Evolutionary conservation across 53 echinoderm and acorn worm genomes (phyloP), one percentile per base, ranked within the genome.

Genomic region (Arbacia lixula): DNA sequence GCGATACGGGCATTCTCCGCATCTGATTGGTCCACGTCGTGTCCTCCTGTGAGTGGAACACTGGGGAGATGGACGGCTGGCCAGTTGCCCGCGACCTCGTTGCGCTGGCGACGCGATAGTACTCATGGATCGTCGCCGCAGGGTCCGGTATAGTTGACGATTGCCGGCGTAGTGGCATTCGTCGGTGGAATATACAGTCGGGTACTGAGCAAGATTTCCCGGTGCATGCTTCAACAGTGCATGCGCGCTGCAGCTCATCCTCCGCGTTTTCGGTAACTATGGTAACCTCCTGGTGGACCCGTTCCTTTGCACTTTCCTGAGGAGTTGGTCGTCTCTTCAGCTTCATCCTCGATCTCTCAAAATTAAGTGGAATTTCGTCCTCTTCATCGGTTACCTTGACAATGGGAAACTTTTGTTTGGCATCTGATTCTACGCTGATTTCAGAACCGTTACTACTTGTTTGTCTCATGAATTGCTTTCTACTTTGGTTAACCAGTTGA

Each of bases 131-230:
- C 21, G 83, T 86, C 11, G 53, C 51, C 16, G 30, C 31, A 28
- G 42, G 17, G 53, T 72, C 93, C 38, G 75, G 75, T 12, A 89
- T 72, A 36, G 81, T 85, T 24, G 39, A 33, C 11, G 56, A 39
- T 36, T 53, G 53, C 12, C 60, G 24, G 35, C 71, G 68, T 14
- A 83, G 84, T 12, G 58, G 55, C 36, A 33, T 28, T 24, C 71
- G 61, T 35, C 87, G 86, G 46, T 96, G 93, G 50, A 89, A 96
- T 61, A 96, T 96, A 30, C 96, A 96, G 60, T 96, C 91, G 5
- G 93, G 80, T 22, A 91, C 83, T 37, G 77, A 66, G 76, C 95
- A 95, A 56, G 69, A 54, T 22, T 68, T 35, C 6, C 32, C 82
- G 19, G 43, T 63, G 16, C 82, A 81, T 8, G 64, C 46, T 16